A percentile compares a stretch with the other conserved stretches of the same genome.
Conservation (phyloP, 2,113 vertebrate genomes). For the Motacilla alba region DNA sequence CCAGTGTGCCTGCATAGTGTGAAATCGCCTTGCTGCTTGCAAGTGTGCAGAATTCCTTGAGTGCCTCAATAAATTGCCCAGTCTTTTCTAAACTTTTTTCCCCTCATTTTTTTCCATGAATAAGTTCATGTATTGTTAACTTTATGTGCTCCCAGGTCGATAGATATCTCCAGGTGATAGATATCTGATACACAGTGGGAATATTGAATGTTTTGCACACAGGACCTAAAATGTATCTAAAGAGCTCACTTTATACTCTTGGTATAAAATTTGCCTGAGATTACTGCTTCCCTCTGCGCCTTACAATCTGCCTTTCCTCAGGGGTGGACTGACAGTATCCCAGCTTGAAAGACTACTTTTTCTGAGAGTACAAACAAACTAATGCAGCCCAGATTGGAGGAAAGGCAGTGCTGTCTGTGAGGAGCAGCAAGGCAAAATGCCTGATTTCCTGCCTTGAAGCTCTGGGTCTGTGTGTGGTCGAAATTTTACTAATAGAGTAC, state of each 20-base stretch:
- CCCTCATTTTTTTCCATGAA: neutral
- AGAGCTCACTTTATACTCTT: neutral
- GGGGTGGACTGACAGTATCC: neutral
- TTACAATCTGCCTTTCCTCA: neutral
- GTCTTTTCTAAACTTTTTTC: neutral
- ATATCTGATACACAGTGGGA: neutral
- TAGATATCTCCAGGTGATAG: too few relatives aligned
- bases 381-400: neutral
- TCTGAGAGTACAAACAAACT: neutral
- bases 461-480: rapidly evolving
- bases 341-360: neutral
- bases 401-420: neutral
- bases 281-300: neutral
- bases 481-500: neutral
- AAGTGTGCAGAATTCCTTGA: neutral
- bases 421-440: neutral
- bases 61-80: neutral
- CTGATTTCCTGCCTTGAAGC: neutral
- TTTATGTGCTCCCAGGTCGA: neutral
- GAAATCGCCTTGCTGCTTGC: neutral
- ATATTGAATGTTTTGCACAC: neutral
- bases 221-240: neutral
- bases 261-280: neutral
- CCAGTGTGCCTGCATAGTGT: neutral
- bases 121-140: neutral